Conservation (phyloP, 2,113 vertebrate species). For the Myiopsitta monachus region DNA sequence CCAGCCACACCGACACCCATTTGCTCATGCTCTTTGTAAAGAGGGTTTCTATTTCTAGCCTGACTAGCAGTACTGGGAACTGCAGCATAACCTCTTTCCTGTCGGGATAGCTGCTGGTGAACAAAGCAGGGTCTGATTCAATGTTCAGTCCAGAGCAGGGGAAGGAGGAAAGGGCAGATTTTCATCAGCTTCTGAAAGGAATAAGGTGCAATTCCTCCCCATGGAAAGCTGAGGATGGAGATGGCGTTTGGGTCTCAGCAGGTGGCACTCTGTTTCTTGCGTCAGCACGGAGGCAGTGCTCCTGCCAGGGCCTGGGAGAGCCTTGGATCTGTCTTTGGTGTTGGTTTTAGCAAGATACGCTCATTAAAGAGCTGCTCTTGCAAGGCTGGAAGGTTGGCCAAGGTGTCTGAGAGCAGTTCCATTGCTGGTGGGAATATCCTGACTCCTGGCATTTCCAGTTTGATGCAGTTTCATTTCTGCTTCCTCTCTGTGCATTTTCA, state of each 20-base stretch:
- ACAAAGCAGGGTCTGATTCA: background rate
- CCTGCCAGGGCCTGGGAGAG: background rate
- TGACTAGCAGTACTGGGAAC: background rate
- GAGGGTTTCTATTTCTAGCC: constrained; percentile 17
- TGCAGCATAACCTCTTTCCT: background rate
- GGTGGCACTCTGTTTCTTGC: constrained; percentile 38
- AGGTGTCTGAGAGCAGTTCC: background rate
- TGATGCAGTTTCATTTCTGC: background rate
- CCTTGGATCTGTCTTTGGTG: background rate
- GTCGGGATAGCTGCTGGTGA: background rate
- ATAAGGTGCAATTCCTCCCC: background rate
- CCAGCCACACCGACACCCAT: background rate
- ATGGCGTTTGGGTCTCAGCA: constrained; percentile 1
- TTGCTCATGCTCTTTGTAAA: background rate
- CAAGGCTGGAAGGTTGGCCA: background rate
- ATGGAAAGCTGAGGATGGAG: background rate
- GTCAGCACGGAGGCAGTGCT: background rate
- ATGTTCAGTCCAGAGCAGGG: fast-evolving
- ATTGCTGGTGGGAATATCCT: background rate
- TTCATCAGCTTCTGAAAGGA: background rate
- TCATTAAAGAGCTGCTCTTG: background rate
- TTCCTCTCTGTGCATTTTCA: background rate
- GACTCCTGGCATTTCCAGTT: background rate
- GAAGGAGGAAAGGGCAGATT: background rate
- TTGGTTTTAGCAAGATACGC: background rate